A percentile compares a stretch with the other conserved stretches of the same genome.
These are phyloP conservation scores for Margaritifera margaritifera DNA, from an alignment of 2,888 invertebrate genomes.

Conservation along the genomic window DNA sequence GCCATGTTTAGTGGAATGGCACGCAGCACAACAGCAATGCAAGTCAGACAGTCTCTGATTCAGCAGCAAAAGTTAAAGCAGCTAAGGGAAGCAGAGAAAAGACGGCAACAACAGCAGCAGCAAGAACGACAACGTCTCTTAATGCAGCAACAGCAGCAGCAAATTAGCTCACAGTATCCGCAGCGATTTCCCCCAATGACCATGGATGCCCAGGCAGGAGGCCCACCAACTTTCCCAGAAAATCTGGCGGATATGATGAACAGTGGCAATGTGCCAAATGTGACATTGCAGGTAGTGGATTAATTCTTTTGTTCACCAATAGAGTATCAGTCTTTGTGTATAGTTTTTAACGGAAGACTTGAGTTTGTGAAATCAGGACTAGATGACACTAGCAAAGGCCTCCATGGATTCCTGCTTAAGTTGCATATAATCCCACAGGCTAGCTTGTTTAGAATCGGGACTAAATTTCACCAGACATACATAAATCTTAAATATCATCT, in stretches of 20 bases:
- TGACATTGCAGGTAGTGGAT: slow-evolving; percentile 76
- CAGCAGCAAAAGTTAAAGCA: slow-evolving; percentile 73
- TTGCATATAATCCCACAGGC: too few relatives aligned
- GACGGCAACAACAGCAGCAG: slow-evolving; percentile 42
- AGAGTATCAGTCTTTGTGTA: too few relatives aligned
- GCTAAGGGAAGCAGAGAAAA: slow-evolving; percentile 52
- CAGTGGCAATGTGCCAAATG: slow-evolving; percentile 90
- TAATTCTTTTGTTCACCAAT: not conserved
- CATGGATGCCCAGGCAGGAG: slow-evolving; percentile 27
- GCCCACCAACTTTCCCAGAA: slow-evolving; percentile 58
- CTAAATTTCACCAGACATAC: too few relatives aligned
- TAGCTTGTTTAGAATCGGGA: too few relatives aligned
- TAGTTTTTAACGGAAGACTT: too few relatives aligned
- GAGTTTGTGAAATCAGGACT: too few relatives aligned
- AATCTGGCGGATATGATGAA: slow-evolving; percentile 90
- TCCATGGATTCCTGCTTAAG: too few relatives aligned
- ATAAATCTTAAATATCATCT: too few relatives aligned
- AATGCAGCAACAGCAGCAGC: slow-evolving; percentile 48
- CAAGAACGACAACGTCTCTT: slow-evolving; percentile 52
- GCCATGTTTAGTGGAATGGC: slow-evolving; percentile 39
- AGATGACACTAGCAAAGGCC: too few relatives aligned
- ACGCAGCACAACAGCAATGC: slow-evolving; percentile 51
- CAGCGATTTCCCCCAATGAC: slow-evolving; percentile 42
- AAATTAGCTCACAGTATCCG: slow-evolving; percentile 40
- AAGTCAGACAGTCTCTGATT: slow-evolving; percentile 65